A percentile compares a stretch with the other conserved stretches of the same genome.
phyloP scores from a whole-genome alignment of 2,797 vertebrate species.

The Novumbra hubbsi region DNA sequence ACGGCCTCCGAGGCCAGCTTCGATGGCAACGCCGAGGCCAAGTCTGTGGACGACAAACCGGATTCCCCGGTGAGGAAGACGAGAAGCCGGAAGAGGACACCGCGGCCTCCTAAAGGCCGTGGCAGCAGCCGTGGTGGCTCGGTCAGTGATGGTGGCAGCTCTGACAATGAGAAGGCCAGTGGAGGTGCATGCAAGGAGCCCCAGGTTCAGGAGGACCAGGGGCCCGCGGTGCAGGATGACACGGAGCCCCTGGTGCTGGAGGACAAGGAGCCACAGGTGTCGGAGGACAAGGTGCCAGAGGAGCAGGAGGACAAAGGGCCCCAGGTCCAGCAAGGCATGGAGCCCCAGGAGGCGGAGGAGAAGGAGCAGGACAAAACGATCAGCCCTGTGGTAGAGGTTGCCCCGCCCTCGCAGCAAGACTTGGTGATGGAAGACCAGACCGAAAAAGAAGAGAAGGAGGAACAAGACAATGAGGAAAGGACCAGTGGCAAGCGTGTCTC shows the following conservation, averaged over 20 bases:
- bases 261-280: conserved; percentile 9
- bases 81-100: conserved; percentile 53
- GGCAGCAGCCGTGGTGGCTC: conserved; percentile 41
- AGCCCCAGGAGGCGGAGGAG: conserved; percentile 18
- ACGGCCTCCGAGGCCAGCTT: conserved; percentile 93
- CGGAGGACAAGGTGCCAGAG: conserved; percentile 10
- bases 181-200: conserved; percentile 33
- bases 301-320: conserved; percentile 25
- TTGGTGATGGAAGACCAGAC: conserved; percentile 56
- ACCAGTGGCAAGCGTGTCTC: conserved; percentile 52
- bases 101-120: conserved; percentile 29
- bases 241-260: conserved; percentile 24
- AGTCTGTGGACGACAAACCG: conserved; percentile 59
- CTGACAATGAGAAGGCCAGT: conserved; percentile 66
- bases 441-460: conserved; percentile 22
- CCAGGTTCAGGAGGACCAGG: conserved; percentile 24
- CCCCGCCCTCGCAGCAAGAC: conserved; percentile 55
- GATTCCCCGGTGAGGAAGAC: conserved; percentile 68
- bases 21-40: conserved; percentile 83
- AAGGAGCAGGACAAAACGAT: conserved; percentile 44
- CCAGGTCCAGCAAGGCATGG: conserved; percentile 13
- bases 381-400: conserved; percentile 42
- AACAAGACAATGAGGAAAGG: conserved; percentile 58
- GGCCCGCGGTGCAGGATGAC: conserved; percentile 19
- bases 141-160: conserved; percentile 70